Conservation (phyloP, 2,888 invertebrate genomes). For the Rhagium mordax region DNA sequence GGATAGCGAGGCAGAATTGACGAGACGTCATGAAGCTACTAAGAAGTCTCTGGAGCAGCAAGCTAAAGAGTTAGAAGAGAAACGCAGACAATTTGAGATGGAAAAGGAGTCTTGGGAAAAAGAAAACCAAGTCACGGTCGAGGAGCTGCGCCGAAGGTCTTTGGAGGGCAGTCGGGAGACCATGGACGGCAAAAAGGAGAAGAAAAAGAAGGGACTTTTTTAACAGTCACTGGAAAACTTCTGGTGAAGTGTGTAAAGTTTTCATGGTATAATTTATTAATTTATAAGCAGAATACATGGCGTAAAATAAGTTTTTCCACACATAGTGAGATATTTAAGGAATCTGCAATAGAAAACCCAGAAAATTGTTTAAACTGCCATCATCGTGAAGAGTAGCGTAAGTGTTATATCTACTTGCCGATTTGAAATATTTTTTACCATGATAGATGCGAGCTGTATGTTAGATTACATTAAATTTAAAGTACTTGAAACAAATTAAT, state of each 20-base stretch:
- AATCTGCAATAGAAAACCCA: constrained; percentile 24
- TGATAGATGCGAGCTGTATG: constrained; percentile 44
- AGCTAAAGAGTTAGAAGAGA: constrained; percentile 93
- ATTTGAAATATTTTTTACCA: constrained; percentile 41
- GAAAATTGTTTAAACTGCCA: constrained; percentile 35
- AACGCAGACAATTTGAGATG: constrained; percentile 85
- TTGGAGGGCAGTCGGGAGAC: constrained; percentile 92
- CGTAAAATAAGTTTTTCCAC: constrained; percentile 28
- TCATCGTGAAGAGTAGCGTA: constrained; percentile 31
- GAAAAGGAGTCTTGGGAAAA: constrained; percentile 94
- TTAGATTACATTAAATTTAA: constrained; percentile 37
- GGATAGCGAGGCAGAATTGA: constrained; percentile 94
- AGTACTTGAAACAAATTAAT: constrained; percentile 35
- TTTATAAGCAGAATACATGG: constrained; percentile 29
- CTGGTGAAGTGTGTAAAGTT: constrained; percentile 43
- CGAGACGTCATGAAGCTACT: constrained; percentile 88
- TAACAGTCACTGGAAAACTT: constrained; percentile 69
- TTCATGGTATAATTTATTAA: constrained; percentile 31
- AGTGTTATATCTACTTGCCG: constrained; percentile 38
- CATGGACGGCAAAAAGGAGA: constrained; percentile 90
- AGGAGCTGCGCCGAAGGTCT: constrained; percentile 89
- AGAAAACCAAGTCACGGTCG: constrained; percentile 89
- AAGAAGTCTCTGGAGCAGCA: constrained; percentile 83
- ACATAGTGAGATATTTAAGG: constrained; percentile 32
- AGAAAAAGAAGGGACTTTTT: constrained; percentile 93